phyloP scores from a whole-genome alignment of 2,797 vertebrate species.

The Vireo griseus region DNA sequence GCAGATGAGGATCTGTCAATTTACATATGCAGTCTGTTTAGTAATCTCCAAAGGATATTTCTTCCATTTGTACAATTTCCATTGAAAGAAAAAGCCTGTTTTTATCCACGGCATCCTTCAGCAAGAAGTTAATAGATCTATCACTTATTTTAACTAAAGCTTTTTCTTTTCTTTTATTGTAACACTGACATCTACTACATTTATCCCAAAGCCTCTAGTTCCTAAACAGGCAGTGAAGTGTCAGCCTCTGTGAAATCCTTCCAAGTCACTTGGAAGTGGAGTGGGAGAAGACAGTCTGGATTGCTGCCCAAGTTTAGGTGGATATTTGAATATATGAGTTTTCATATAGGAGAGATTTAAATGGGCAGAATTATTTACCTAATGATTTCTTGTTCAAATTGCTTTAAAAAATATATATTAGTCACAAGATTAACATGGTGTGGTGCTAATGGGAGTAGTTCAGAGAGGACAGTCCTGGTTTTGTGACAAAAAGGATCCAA shows the following conservation, averaged over 20 bases:
- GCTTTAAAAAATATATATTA: not conserved
- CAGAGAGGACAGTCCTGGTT: not conserved
- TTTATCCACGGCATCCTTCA: not conserved
- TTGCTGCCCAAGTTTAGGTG: not conserved
- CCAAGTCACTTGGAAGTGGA: not conserved
- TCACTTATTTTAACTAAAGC: not conserved
- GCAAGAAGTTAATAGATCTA: not conserved
- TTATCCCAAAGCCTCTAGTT: not conserved
- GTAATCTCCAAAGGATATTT: not conserved
- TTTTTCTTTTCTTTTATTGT: not conserved
- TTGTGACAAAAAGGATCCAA: not conserved
- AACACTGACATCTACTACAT: not conserved
- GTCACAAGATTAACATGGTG: not conserved
- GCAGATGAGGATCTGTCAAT: not conserved
- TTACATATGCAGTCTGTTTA: not conserved
- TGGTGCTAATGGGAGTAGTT: not conserved
- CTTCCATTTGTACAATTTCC: not conserved
- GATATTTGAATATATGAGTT: not conserved
- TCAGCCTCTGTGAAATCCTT: not conserved
- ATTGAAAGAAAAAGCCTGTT: not conserved
- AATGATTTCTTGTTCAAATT: not conserved
- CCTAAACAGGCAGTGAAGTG: not conserved
- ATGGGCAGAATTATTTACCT: not conserved
- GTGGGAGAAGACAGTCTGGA: not conserved
- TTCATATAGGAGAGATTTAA: not conserved